A percentile compares a stretch with the other conserved stretches of the same genome.
phyloP scores from a whole-genome alignment of 2,797 vertebrate genomes.

The Pogoniulus pusillus region DNA sequence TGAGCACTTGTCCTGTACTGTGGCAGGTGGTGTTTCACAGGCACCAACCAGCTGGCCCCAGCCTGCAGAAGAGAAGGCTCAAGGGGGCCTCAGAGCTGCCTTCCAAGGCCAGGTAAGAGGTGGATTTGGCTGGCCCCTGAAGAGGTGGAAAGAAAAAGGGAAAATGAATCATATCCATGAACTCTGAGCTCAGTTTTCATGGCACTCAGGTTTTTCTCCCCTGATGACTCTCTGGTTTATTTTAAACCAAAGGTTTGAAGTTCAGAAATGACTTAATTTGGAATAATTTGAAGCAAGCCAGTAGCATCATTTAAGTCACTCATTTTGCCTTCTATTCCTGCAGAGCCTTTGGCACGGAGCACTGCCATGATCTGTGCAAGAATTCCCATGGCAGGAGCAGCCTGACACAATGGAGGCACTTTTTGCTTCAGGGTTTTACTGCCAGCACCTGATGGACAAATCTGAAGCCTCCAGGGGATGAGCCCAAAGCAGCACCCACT shows the following conservation, averaged over 20 bases:
- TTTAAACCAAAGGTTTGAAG: constrained; percentile 58
- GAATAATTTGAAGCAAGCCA: constrained; percentile 65
- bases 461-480: background rate
- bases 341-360: background rate
- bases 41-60: background rate
- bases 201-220: constrained; percentile 33
- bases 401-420: background rate
- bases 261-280: constrained; percentile 66
- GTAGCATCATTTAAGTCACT: constrained; percentile 54
- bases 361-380: background rate
- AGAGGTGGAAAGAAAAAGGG: constrained; percentile 6
- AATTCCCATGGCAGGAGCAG: background rate
- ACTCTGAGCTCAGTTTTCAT: constrained; percentile 36
- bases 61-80: too few relatives aligned
- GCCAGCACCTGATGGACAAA: background rate
- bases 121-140: background rate
- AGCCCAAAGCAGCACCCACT: background rate
- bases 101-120: background rate
- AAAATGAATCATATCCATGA: constrained; percentile 48
- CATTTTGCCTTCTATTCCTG: constrained; percentile 36
- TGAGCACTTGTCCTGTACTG: background rate
- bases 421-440: background rate
- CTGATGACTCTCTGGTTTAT: constrained; percentile 55
- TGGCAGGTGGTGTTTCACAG: background rate
- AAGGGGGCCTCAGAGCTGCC: too few relatives aligned